Base-by-base conservation (phyloP, 2,113 vertebrate species). In the Cyanoliseus patagonus region DNA sequence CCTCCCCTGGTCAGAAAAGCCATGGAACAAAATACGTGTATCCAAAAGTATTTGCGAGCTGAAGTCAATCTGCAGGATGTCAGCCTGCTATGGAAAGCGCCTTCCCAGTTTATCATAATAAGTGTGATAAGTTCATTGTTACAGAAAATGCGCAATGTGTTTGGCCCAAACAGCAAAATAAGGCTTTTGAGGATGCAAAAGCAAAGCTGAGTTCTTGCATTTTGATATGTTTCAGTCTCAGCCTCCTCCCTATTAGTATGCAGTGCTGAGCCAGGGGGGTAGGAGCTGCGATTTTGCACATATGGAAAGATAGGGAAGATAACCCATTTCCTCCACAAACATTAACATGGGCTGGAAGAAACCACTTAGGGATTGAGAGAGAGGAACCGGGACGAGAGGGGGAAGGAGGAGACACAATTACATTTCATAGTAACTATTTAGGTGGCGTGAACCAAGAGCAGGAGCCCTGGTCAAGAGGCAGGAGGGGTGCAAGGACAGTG, bases 91-190 rank as follows among this genome's bases (percentile, higher is more conserved):
- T 66, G 86, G 93, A 94, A 96, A 77, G 80, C 35, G 91, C 73
- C 80, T 95, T 91, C 94, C 84, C 95, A 91, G 88, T 89, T 96
- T 94, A 94, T 92, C 69, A 6, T 83, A 86, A 59, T 83, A 85
- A 84, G 74, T 83, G 93, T 89, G 91, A 72, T 82, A 95, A 92
- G 86, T 95, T 95, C 91, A 95, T 94, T 97, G 94, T 87, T 94
- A 94, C 84, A 95, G 93, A 94, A 96, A 95, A 91, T n/a, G 78
- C 84, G 85, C 94, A 91, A 87, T 94, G 81, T 75, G 84, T 87
- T 92, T 95, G 93, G 94, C 77, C 93, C 74, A 27, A 95, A 94
- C 92, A 94, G 24, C 57, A 92, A 95, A 96, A 88, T 73, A 82
- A 92, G 49, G 81, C 86, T 95, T 94, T 57, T 78, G 81, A 97